Percentiles rank a stretch among this genome's conserved stretches.
Conservation (phyloP, 2,888 invertebrate species). For the Hecatera dysodea region DNA sequence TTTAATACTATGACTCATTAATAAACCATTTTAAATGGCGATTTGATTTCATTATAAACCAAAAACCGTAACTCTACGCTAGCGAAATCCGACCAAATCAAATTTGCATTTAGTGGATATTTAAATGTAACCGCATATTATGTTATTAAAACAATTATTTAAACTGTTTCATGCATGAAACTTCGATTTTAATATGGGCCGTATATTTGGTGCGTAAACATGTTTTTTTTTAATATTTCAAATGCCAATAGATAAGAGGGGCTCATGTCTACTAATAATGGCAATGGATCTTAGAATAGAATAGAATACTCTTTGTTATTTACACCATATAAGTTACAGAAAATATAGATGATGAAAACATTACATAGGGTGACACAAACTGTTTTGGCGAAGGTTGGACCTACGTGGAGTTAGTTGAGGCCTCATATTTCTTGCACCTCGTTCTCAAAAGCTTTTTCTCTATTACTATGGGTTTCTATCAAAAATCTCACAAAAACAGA, state of each 20-base stretch:
- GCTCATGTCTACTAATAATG: too few relatives aligned
- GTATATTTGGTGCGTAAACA: not conserved
- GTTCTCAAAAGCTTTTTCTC: not conserved
- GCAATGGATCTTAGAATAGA: too few relatives aligned
- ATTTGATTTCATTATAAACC: conserved; percentile 72
- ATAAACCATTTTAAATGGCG: conserved; percentile 67
- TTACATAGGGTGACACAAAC: too few relatives aligned
- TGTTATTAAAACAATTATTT: conserved; percentile 63
- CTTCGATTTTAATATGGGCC: conserved; percentile 11
- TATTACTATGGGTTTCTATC: too few relatives aligned
- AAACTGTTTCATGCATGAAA: conserved; percentile 44
- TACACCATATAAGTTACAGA: too few relatives aligned
- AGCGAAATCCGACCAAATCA: conserved; percentile 68
- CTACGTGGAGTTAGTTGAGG: not conserved
- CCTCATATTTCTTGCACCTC: not conserved
- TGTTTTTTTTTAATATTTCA: not conserved
- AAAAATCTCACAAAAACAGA: too few relatives aligned
- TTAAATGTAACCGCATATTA: conserved; percentile 65
- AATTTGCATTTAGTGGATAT: conserved; percentile 73
- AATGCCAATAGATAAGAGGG: too few relatives aligned
- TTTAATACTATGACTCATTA: conserved; percentile 52
- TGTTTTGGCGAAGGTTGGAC: not conserved
- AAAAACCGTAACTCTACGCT: conserved; percentile 69
- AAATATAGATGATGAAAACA: too few relatives aligned
- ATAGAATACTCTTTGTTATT: too few relatives aligned